phyloP scores from a whole-genome alignment of 2,797 vertebrate genomes.

The Schizopygopsis malacanthus region DNA sequence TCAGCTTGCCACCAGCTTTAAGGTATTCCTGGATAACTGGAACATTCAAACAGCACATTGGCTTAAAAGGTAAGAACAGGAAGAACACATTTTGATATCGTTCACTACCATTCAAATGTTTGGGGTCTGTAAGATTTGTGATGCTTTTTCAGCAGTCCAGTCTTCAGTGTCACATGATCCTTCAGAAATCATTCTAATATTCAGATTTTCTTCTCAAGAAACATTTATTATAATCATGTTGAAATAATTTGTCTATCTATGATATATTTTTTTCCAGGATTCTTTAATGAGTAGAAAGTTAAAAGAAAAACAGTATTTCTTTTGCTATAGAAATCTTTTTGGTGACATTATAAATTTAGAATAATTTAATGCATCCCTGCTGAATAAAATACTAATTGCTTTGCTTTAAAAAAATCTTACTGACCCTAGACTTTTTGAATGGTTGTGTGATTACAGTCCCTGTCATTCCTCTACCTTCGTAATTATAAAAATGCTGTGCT shows the following conservation, averaged over 20 bases:
- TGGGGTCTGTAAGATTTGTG: background rate
- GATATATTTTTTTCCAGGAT: background rate
- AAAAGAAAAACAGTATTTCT: background rate
- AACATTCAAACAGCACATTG: conserved; percentile 96
- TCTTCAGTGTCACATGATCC: background rate
- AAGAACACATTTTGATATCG: background rate
- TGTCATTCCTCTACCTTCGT: conserved; percentile 2
- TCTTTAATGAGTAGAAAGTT: background rate
- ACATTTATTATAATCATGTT: background rate
- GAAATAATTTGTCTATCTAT: background rate
- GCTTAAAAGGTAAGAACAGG: conserved; percentile 88
- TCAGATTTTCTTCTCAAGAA: background rate
- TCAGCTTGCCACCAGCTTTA: conserved; percentile 94
- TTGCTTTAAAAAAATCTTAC: background rate
- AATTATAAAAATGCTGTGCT: conserved; percentile 31
- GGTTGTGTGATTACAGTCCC: background rate
- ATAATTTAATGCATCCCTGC: background rate
- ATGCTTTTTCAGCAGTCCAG: background rate
- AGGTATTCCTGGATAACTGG: conserved; percentile 97
- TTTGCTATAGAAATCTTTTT: background rate
- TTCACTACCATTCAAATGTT: background rate
- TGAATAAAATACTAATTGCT: background rate
- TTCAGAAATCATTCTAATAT: background rate
- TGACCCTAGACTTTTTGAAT: background rate
- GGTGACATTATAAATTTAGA: background rate